Evolutionary conservation across 2,113 vertebrate genomes (phyloP).

Genomic region (Hippocampus mohnikei): DNA sequence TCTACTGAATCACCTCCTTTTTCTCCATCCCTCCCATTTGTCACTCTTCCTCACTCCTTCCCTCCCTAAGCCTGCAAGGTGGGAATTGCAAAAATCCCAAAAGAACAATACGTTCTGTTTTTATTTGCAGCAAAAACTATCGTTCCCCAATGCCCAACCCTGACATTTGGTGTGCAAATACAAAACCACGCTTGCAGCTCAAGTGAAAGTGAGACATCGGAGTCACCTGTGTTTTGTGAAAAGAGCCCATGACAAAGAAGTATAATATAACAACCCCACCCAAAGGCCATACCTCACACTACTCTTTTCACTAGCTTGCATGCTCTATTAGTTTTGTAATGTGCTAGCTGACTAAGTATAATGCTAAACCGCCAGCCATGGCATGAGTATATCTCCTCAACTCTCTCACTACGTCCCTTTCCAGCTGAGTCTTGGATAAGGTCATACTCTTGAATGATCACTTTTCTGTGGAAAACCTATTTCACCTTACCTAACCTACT

Average conservation of each 20-base stretch:
- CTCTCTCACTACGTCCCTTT: slow-evolving; percentile 23
- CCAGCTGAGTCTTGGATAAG: slow-evolving; percentile 24
- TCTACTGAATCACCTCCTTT: slow-evolving; percentile 39
- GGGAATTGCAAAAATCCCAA: slow-evolving; percentile 51
- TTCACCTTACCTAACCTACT: slow-evolving; percentile 15
- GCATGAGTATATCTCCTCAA: slow-evolving; percentile 32
- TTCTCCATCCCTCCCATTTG: slow-evolving; percentile 33
- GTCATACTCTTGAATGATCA: slow-evolving; percentile 25
- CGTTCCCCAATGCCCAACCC: neutral
- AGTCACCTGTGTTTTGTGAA: neutral
- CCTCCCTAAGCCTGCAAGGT: slow-evolving; percentile 37
- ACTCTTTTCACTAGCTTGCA: slow-evolving; percentile 30
- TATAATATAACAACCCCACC: slow-evolving; percentile 20
- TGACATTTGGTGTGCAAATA: neutral
- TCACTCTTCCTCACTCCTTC: slow-evolving; percentile 7
- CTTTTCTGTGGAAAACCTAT: slow-evolving; percentile 26
- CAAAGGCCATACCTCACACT: slow-evolving; percentile 15
- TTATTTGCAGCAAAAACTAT: neutral
- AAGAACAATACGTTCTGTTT: slow-evolving; percentile 27
- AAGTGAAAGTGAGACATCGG: neutral
- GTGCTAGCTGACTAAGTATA: slow-evolving; percentile 49
- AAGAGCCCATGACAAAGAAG: neutral
- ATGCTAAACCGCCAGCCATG: slow-evolving; percentile 53
- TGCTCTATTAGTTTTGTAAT: slow-evolving; percentile 47
- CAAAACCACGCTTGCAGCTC: neutral